phyloP scores from a whole-genome alignment of 2,113 vertebrate genomes.

The Porphyrio hochstetteri region DNA sequence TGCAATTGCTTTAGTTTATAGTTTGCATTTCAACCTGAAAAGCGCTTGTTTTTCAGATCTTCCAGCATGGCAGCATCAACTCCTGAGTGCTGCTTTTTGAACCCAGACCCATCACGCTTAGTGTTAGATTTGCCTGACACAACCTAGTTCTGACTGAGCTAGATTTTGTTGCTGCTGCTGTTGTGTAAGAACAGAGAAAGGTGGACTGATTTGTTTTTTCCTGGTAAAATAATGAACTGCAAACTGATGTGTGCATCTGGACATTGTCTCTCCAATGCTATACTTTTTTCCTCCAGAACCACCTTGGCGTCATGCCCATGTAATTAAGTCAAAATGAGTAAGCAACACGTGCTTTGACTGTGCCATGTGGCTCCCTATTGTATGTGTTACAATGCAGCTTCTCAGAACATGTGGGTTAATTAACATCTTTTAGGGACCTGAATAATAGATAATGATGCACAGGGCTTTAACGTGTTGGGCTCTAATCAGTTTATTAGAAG shows the following conservation, averaged over 20 bases:
- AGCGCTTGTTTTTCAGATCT: neutral
- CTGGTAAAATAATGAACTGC: neutral
- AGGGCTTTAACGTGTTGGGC: constrained; percentile 60
- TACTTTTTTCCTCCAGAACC: neutral
- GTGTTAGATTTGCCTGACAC: neutral
- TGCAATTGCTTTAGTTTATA: neutral
- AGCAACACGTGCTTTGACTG: constrained; percentile 29
- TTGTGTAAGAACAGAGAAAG: neutral
- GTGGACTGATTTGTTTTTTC: neutral
- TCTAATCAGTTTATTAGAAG: constrained; percentile 83
- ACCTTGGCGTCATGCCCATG: constrained; percentile 16
- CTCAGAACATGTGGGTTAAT: constrained; percentile 65
- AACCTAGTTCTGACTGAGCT: neutral
- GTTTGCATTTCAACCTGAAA: neutral
- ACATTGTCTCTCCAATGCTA: neutral
- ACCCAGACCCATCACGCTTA: neutral
- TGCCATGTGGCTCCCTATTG: constrained; percentile 31
- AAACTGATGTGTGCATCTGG: neutral
- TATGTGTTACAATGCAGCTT: constrained; percentile 40
- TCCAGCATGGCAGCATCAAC: neutral
- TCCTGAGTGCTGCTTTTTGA: neutral
- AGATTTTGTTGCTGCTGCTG: neutral
- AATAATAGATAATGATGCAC: constrained; percentile 65
- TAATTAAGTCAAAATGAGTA: constrained; percentile 53
- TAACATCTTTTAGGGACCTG: constrained; percentile 73